Evolutionary conservation across 2,888 invertebrate species (phyloP).

Genomic region (Caradrina clavipalpis): DNA sequence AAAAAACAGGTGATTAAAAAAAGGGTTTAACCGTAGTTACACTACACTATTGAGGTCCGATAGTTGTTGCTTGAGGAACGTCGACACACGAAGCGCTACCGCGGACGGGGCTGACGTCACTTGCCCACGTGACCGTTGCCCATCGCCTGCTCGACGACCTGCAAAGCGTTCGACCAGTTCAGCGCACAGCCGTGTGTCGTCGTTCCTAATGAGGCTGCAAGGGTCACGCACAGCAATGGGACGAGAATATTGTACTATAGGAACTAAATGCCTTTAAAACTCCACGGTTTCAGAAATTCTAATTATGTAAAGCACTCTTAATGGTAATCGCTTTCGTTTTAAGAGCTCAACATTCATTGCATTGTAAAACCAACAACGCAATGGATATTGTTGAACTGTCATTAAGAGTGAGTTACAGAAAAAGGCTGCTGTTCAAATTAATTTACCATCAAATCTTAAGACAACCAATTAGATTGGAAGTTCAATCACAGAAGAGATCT

Average conservation of each 20-base stretch:
- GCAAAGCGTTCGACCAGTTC: conserved; percentile 83
- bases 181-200: conserved; percentile 89
- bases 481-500: background rate
- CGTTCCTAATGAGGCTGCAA: conserved; percentile 87
- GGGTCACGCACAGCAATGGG: conserved; percentile 72
- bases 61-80: conserved; percentile 87
- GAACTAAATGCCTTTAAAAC: conserved; percentile 2
- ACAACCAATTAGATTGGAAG: conserved; percentile 1
- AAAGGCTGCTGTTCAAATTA: conserved; percentile 1
- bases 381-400: background rate
- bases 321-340: background rate
- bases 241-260: conserved; percentile 4
- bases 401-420: no score
- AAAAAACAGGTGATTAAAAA: conserved; percentile 63
- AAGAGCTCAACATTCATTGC: background rate
- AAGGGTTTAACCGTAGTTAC: conserved; percentile 75
- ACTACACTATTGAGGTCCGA: conserved; percentile 90
- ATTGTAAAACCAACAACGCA: background rate
- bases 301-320: background rate
- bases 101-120: conserved; percentile 78
- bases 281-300: background rate
- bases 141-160: conserved; percentile 83
- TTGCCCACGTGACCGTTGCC: conserved; percentile 86
- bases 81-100: conserved; percentile 87
- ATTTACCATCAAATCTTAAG: background rate